Percentiles rank a stretch among this genome's conserved stretches.
Evolutionary conservation across 2,113 vertebrate genomes (phyloP).

Genomic region (Bagarius yarrelli): DNA sequence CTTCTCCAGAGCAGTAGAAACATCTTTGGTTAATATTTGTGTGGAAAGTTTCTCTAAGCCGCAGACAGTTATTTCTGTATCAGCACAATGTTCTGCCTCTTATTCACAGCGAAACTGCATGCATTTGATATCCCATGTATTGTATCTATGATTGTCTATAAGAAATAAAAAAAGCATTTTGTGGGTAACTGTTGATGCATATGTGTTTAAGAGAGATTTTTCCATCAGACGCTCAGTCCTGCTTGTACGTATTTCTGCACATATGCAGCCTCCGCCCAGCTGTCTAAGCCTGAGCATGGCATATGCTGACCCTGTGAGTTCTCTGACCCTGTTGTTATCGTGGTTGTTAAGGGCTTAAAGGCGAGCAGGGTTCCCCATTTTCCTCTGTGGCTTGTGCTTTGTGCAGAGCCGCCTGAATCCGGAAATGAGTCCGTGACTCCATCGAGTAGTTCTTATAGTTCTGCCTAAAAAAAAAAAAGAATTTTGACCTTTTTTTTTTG

Average conservation of each 20-base stretch:
- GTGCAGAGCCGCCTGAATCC: constrained; percentile 92
- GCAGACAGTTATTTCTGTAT: not conserved
- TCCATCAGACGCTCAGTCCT: constrained; percentile 13
- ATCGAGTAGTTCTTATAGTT: constrained; percentile 99
- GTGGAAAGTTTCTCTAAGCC: not conserved
- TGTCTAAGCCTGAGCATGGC: constrained; percentile 31
- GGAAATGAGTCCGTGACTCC: constrained; percentile 97
- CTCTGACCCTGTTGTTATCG: constrained; percentile 40
- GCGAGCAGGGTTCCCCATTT: constrained; percentile 73
- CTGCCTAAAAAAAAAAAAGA: constrained; percentile 71
- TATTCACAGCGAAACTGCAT: constrained; percentile 13
- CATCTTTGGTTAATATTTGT: constrained; percentile 3
- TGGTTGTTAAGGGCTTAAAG: constrained; percentile 63
- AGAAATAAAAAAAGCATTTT: constrained; percentile 1
- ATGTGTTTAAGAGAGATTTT: constrained; percentile 1
- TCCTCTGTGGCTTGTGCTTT: constrained; percentile 79
- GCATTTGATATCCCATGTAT: constrained; percentile 20
- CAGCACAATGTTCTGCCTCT: not conserved
- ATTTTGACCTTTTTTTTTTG: not conserved
- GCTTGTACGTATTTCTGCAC: constrained; percentile 13
- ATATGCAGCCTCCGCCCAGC: constrained; percentile 1
- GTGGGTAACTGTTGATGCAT: constrained; percentile 9
- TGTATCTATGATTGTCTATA: not conserved
- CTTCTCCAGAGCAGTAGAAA: constrained; percentile 10
- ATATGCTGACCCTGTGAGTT: constrained; percentile 23